Evolutionary conservation across 2,888 invertebrate species (phyloP).

Genomic region (Drosophila borealis): DNA sequence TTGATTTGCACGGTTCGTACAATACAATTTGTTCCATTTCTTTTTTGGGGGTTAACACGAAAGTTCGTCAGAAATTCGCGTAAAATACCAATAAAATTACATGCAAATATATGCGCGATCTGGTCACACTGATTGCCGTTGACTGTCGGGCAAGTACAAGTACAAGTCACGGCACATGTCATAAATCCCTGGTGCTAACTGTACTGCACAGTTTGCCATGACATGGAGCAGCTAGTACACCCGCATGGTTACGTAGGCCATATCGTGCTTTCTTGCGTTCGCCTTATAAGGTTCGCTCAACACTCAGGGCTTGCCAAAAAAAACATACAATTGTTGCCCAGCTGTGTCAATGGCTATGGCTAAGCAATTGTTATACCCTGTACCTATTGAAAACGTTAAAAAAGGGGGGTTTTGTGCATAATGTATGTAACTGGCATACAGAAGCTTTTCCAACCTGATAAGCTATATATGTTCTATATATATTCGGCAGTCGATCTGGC

Average conservation of each 20-base stretch:
- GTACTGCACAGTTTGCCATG: conserved; percentile 44
- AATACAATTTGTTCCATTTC: too few relatives aligned
- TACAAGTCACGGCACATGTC: conserved; percentile 42
- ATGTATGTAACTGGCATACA: too few relatives aligned
- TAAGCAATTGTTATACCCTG: conserved; percentile 5
- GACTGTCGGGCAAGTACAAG: conserved; percentile 12
- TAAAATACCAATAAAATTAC: conserved; percentile 1
- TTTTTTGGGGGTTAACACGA: too few relatives aligned
- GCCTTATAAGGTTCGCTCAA: conserved; percentile 49
- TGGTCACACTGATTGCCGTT: conserved; percentile 44
- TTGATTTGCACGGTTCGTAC: too few relatives aligned
- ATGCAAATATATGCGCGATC: conserved; percentile 28
- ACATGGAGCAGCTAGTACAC: conserved; percentile 15
- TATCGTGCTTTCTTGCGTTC: conserved; percentile 36
- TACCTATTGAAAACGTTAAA: too few relatives aligned
- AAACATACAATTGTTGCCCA: conserved; percentile 35
- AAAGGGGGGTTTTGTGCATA: too few relatives aligned
- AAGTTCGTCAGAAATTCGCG: conserved; percentile 7
- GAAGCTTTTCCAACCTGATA: too few relatives aligned
- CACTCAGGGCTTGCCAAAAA: conserved; percentile 50
- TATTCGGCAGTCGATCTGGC: too few relatives aligned
- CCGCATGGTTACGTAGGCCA: conserved; percentile 32
- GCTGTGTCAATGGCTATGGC: conserved; percentile 61
- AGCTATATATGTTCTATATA: too few relatives aligned
- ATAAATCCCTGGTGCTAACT: conserved; percentile 59